Percentiles rank a stretch among this genome's conserved stretches.
Conservation (phyloP, 2,113 vertebrate genomes). For the Mustela nigripes region DNA sequence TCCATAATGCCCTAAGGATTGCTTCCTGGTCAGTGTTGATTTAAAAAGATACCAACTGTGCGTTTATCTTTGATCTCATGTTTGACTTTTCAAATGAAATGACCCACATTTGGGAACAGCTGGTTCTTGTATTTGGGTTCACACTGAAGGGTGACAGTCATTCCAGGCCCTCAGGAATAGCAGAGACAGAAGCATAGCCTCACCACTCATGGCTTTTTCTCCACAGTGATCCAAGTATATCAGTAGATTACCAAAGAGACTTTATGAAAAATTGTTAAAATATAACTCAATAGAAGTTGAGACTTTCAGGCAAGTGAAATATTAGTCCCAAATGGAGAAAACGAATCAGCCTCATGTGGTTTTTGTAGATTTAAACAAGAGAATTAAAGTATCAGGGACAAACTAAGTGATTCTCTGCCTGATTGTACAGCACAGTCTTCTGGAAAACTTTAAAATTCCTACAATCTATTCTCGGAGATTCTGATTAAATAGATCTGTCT, state of each 20-base stretch:
- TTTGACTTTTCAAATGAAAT: conserved; percentile 18
- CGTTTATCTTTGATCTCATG: not conserved
- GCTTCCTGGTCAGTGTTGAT: not conserved
- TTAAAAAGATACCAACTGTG: not conserved
- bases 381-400: not conserved
- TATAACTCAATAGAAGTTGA: not conserved
- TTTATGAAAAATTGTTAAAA: not conserved
- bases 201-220: not conserved
- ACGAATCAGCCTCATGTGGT: too few relatives aligned
- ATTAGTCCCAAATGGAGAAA: not conserved
- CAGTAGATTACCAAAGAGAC: not conserved
- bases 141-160: not conserved
- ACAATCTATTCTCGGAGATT: not conserved
- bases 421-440: not conserved
- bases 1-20: not conserved
- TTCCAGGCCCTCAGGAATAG: not conserved
- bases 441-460: not conserved
- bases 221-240: not conserved
- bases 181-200: not conserved
- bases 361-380: not conserved
- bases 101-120: not conserved
- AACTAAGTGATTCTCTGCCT: not conserved
- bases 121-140: not conserved
- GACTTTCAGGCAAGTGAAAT: not conserved
- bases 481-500: not conserved